Conservation (phyloP, 2,797 vertebrate genomes). For the Paedocypris micromegethes region DNA sequence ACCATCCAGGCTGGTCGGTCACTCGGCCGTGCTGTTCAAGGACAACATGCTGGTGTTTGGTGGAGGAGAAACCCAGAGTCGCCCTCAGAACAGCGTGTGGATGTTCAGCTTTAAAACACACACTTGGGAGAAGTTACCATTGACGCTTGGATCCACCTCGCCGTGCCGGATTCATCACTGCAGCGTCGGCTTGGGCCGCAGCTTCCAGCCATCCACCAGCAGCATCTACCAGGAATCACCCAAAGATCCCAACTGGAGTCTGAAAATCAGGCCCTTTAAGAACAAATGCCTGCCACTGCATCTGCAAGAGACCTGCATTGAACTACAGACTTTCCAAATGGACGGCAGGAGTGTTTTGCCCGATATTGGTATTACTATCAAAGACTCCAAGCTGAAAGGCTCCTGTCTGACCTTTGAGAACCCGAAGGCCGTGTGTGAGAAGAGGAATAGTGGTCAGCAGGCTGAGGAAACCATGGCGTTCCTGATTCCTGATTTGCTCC, state of each 20-base stretch:
- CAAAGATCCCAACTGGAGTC: slow-evolving; percentile 25
- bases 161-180: slow-evolving; percentile 75
- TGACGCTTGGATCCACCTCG: slow-evolving; percentile 52
- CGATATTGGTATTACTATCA: slow-evolving; percentile 14
- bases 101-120: slow-evolving; percentile 67
- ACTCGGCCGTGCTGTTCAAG: slow-evolving; percentile 70
- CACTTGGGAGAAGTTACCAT: slow-evolving; percentile 67
- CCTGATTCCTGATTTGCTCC: slow-evolving; percentile 65
- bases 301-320: slow-evolving; percentile 61
- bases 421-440: slow-evolving; percentile 51
- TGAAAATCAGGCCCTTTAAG: slow-evolving; percentile 50
- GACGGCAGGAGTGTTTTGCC: slow-evolving; percentile 28
- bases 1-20: slow-evolving; percentile 75
- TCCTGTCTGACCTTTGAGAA: slow-evolving; percentile 65
- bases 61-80: slow-evolving; percentile 66
- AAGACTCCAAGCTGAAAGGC: slow-evolving; percentile 6
- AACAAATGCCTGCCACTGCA: slow-evolving; percentile 60
- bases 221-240: not conserved
- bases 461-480: slow-evolving; percentile 37
- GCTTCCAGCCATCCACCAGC: slow-evolving; percentile 54
- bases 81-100: slow-evolving; percentile 69
- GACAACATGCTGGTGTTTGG: slow-evolving; percentile 81
- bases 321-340: slow-evolving; percentile 71
- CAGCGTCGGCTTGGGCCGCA: slow-evolving; percentile 65
- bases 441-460: slow-evolving; percentile 39